Conservation (phyloP, 1,140 invertebrate species). For the Achroia grisella region DNA sequence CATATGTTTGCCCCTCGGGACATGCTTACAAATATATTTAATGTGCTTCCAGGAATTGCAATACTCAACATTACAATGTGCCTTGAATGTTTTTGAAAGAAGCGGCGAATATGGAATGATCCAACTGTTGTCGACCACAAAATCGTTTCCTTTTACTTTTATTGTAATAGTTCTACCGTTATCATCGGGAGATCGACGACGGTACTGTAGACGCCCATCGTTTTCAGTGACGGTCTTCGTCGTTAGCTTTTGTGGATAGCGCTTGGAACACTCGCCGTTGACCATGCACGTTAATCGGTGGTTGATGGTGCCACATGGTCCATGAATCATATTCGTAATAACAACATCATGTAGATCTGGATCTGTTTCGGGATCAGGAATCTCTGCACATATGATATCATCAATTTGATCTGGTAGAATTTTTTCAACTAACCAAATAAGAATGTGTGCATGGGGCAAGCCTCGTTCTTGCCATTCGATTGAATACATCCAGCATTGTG, state of each 20-base stretch:
- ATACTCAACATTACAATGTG: slow-evolving; percentile 3
- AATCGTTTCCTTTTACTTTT: slow-evolving; percentile 15
- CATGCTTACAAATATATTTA: slow-evolving; percentile 29
- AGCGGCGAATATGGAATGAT: slow-evolving; percentile 8
- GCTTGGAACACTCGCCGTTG: slow-evolving; percentile 63
- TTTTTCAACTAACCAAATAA: slow-evolving; percentile 23
- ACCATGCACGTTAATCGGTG: slow-evolving; percentile 65
- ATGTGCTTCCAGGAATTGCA: neutral
- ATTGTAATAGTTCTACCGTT: slow-evolving; percentile 15
- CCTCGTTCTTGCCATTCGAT: slow-evolving; percentile 66
- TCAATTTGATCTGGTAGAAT: slow-evolving; percentile 61
- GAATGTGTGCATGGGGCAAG: slow-evolving; percentile 66
- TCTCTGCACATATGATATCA: slow-evolving; percentile 66
- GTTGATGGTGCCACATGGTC: slow-evolving; percentile 70
- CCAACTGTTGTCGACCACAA: slow-evolving; percentile 12
- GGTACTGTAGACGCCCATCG: neutral
- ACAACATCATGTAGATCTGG: slow-evolving; percentile 52
- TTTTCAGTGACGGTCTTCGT: neutral
- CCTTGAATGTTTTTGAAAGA: slow-evolving; percentile 19
- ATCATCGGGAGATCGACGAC: slow-evolving; percentile 17
- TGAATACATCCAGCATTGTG: slow-evolving; percentile 55
- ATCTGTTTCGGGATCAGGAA: slow-evolving; percentile 66
- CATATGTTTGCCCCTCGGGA: no score
- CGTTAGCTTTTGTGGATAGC: slow-evolving; percentile 15
- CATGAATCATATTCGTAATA: slow-evolving; percentile 72